These are phyloP conservation scores for Rosalia funebris DNA, from an alignment of 2,888 invertebrate genomes.

Conservation along the genomic window DNA sequence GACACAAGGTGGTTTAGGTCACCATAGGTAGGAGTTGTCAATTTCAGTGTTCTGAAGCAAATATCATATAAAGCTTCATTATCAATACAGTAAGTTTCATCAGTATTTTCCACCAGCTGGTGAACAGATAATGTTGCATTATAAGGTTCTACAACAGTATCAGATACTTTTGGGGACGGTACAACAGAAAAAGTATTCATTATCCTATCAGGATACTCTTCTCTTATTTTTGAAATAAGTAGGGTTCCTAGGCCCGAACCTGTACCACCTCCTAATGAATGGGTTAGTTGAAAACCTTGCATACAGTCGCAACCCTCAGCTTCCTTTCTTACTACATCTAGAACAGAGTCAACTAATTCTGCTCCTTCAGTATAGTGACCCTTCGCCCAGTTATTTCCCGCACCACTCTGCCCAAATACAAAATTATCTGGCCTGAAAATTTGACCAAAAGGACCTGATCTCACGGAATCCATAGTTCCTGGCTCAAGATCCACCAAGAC, in stretches of 20 bases:
- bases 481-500: constrained; percentile 95
- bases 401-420: constrained; percentile 88
- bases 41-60: constrained; percentile 88
- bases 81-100: constrained; percentile 91
- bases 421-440: constrained; percentile 96
- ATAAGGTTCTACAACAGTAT: constrained; percentile 92
- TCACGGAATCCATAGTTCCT: constrained; percentile 96
- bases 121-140: constrained; percentile 91
- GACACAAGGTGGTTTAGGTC: constrained; percentile 90
- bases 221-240: constrained; percentile 94
- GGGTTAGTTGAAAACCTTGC: constrained; percentile 93
- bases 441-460: constrained; percentile 92
- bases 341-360: constrained; percentile 84
- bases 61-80: constrained; percentile 93
- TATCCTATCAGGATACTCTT: constrained; percentile 97
- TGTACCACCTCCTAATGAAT: constrained; percentile 95
- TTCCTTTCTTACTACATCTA: constrained; percentile 86
- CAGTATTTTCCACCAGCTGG: constrained; percentile 89
- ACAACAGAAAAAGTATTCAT: constrained; percentile 97
- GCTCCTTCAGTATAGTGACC: constrained; percentile 95
- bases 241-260: constrained; percentile 97
- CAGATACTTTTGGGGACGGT: constrained; percentile 87
- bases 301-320: constrained; percentile 91
- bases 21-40: constrained; percentile 91
- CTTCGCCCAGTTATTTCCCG: constrained; percentile 89